Evolutionary conservation across 2,113 vertebrate genomes (phyloP), one percentile per base, ranked within the genome.

Genomic region (Xiphorhynchus elegans): DNA sequence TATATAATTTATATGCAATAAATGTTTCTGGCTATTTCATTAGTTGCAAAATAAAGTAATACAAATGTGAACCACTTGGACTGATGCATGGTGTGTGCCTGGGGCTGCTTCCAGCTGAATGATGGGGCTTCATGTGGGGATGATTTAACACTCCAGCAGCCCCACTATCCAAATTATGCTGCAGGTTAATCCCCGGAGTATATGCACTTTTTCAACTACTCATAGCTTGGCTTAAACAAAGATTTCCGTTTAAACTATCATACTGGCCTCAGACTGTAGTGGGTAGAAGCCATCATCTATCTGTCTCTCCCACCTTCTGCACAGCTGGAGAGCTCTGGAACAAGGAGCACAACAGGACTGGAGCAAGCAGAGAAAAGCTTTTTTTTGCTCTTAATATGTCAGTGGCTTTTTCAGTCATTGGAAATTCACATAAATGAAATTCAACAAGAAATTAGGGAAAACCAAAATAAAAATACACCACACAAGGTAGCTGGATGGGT

Each of bases 1-100:
- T 95, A 84, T 78, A 95, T 95, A 95, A 96, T 95, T 96, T 90
- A 96, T 59, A 90, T 2, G 83, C 93, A 87, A 90, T 93, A 93
- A 95, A 88, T 72, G 77, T 94, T 96, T 77, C 91, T 74, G 79
- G 89, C 94, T 85, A 87, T 94, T 96, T 96, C 95, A 97, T 95
- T 96, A 96, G 94, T 47, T 90, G 94, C 91, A 96, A 52, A 93
- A 94, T 95, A 96, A 95, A 97, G 74, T 83, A 88, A 85, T 94
- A 91, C n/a, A 96, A 95, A 96, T 88, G 91, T 87, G 82, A 63
- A 90, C 74, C 89, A 86, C 75, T 91, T 91, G 87, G 87, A 83
- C 84, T 93, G 74, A 95, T 80, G 58, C 31, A 94, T 60, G 49
- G 40, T 62, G 40, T 39, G 40, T 58, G 94, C 91, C 93, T 85